phyloP scores from a whole-genome alignment of 1,140 invertebrate genomes.

The Drosophila lini region DNA sequence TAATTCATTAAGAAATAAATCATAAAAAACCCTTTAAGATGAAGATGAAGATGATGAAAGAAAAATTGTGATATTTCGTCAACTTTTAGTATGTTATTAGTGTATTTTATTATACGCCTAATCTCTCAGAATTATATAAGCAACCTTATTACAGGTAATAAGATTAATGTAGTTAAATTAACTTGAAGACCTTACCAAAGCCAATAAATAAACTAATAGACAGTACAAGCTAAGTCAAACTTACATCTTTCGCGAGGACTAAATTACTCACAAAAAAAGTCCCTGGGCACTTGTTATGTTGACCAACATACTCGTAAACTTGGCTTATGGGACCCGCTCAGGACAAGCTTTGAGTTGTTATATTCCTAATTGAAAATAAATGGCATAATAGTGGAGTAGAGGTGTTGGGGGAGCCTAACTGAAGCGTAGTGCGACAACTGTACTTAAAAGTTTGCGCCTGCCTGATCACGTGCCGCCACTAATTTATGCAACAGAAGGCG shows the following conservation, averaged over 20 bases:
- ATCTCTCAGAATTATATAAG: background rate
- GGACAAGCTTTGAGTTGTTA: slow-evolving; percentile 23
- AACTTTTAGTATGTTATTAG: background rate
- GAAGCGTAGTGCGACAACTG: slow-evolving; percentile 59
- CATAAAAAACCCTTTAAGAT: too few species aligned
- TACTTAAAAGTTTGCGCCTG: slow-evolving; percentile 61
- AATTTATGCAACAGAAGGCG: slow-evolving; percentile 80
- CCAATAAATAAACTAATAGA: slow-evolving; percentile 13
- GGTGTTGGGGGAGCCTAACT: slow-evolving; percentile 1
- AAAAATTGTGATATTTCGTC: background rate
- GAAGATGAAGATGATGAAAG: too few species aligned
- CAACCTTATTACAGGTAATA: background rate
- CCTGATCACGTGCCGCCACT: slow-evolving; percentile 70
- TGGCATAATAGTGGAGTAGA: slow-evolving; percentile 20
- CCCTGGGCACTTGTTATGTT: slow-evolving; percentile 17
- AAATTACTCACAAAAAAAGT: slow-evolving; percentile 54
- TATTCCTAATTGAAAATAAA: slow-evolving; percentile 65
- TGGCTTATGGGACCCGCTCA: slow-evolving; percentile 32
- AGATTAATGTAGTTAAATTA: background rate
- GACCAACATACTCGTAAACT: slow-evolving; percentile 27
- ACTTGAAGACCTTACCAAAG: background rate
- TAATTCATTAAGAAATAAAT: background rate
- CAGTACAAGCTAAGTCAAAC: slow-evolving; percentile 5
- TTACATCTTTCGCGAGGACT: slow-evolving; percentile 12
- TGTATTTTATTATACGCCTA: background rate